A percentile compares a stretch with the other conserved stretches of the same genome.
Conservation (phyloP, 2,888 invertebrate species). For the Drosophila macrospina region DNA sequence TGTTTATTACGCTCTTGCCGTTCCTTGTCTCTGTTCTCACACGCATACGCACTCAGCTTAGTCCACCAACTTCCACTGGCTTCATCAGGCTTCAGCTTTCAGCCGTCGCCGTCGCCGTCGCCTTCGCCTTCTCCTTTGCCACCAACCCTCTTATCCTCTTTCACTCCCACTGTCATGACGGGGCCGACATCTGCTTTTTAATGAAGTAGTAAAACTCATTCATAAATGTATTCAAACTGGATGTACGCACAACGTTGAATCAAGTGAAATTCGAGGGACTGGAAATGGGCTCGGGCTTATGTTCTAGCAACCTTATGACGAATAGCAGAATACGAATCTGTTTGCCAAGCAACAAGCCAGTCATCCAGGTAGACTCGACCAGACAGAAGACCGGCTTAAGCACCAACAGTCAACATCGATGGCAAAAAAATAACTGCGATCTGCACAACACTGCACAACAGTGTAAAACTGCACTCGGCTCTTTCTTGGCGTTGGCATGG, state of each 20-base stretch:
- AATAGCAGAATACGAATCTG: conserved; percentile 65
- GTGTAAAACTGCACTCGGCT: conserved; percentile 48
- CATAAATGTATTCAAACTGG: conserved; percentile 83
- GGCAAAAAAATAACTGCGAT: conserved; percentile 38
- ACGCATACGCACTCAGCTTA: conserved; percentile 37
- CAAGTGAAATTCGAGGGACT: conserved; percentile 46
- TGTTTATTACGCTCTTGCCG: conserved; percentile 75
- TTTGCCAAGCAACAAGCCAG: conserved; percentile 36
- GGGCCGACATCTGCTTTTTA: conserved; percentile 76
- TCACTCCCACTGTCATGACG: conserved; percentile 54
- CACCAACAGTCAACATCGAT: conserved; percentile 6
- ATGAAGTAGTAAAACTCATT: conserved; percentile 86
- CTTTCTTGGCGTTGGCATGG: conserved; percentile 19
- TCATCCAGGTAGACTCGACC: conserved; percentile 42
- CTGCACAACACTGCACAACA: conserved; percentile 37
- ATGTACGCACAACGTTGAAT: conserved; percentile 47
- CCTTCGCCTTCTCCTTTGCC: not conserved
- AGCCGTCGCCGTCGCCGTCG: conserved; percentile 11
- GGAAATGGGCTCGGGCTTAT: conserved; percentile 28
- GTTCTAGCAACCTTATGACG: conserved; percentile 72
- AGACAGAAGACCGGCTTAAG: conserved; percentile 41
- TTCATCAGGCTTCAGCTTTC: conserved; percentile 17
- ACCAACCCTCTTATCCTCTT: conserved; percentile 22
- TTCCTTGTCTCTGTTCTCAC: conserved; percentile 34
- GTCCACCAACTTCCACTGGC: conserved; percentile 23